These are phyloP conservation scores for Aromia moschata DNA, from an alignment of 2,888 invertebrate genomes.

Conservation along the genomic window DNA sequence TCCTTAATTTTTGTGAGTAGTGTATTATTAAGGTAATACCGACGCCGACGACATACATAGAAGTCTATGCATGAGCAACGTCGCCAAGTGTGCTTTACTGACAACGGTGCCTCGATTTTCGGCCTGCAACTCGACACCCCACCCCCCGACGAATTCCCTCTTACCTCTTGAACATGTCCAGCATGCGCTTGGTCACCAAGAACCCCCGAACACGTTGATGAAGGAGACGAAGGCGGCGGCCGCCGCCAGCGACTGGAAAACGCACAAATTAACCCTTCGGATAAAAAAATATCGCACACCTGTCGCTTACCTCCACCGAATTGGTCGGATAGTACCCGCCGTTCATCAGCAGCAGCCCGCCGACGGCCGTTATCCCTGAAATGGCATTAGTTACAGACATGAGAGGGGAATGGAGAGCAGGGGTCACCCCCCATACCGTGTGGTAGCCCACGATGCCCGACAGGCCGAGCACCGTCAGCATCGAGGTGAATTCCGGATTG, in stretches of 20 bases:
- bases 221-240: constrained; percentile 87
- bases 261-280: constrained; percentile 16
- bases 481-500: constrained; percentile 84
- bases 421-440: constrained; percentile 92
- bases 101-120: no score
- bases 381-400: constrained; percentile 95
- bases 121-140: no score
- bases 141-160: no score
- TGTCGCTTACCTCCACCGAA: constrained; percentile 70
- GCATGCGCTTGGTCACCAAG: constrained; percentile 88
- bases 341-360: constrained; percentile 86
- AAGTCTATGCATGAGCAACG: no score
- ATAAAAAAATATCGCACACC: no score
- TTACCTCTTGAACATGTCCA: constrained; percentile 89
- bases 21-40: no score
- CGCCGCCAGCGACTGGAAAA: constrained; percentile 76
- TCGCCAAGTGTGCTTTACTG: no score
- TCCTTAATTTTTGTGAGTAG: no score
- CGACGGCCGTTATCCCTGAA: constrained; percentile 92
- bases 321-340: constrained; percentile 81
- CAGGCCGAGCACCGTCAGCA: constrained; percentile 86
- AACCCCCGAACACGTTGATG: constrained; percentile 91
- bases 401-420: constrained; percentile 88
- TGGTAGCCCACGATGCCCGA: constrained; percentile 86
- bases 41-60: no score